Evolutionary conservation across 2,113 vertebrate genomes (phyloP), one percentile per base, ranked within the genome.

Genomic region (Cebus imitator): DNA sequence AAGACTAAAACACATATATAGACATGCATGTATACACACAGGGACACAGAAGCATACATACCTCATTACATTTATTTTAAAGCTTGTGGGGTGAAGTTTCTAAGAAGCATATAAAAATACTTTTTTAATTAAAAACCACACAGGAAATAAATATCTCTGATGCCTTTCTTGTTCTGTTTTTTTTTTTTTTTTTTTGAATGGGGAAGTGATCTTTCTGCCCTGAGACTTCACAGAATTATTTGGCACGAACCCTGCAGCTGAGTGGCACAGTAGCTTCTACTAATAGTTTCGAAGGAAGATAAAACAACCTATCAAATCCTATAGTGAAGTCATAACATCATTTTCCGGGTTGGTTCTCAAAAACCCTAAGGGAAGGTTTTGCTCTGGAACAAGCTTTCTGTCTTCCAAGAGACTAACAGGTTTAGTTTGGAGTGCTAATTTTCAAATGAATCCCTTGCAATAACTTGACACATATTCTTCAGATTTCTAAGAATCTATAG

Each of bases 101-200:
- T 82, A 89, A 94, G 66, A 97, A 96, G 30, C 18, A 72, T 20
- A 13, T 64, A 90, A 68, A 14, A 92, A 73, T 37, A 73, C 32
- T 35, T 66, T 58, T 76, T 48, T 37, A 84, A 52, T 79, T 7
- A 64, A 82, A 94, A 84, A 55, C 32, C 43, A 87, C 32, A 50
- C 12, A 90, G 79, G 76, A 87, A 97, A 92, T 21, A 91, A 73
- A 35, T 0, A 30, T 57, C 57, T 87, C n/a, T 37, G 30, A 61
- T 64, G 16, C 1, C 40, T 64, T 76, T 37, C 12, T 70, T 58
- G 23, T 37, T 40, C 61, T 27, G 17, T 5, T 35, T 27, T 55
- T 32, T n/a, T 61, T 16, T 40, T 90, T 80, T n/a, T 20, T 45
- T 90, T 81, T 48, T 9, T 43, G 21, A 80, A 86, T 75, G 25